These are phyloP conservation scores for Iguana delicatissima DNA, from an alignment of 2,797 vertebrate species.

Conservation along the genomic window DNA sequence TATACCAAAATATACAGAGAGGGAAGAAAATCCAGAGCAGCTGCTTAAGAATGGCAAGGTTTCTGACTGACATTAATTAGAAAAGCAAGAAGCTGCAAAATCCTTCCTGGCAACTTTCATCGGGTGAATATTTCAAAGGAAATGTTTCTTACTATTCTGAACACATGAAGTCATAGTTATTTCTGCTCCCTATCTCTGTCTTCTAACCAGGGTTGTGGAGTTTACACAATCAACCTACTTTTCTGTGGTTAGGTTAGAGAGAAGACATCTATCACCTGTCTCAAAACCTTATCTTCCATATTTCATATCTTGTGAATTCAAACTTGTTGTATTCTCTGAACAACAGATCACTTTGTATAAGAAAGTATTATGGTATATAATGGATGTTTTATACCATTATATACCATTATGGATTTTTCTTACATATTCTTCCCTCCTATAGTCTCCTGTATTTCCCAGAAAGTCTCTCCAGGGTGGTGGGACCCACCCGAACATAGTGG, in stretches of 20 bases:
- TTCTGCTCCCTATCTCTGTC: conserved; percentile 15
- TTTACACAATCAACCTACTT: background rate
- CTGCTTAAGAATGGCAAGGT: background rate
- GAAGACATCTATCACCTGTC: background rate
- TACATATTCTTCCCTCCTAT: background rate
- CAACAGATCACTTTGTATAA: background rate
- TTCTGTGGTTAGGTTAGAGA: background rate
- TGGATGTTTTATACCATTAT: no score
- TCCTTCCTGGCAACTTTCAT: conserved; percentile 44
- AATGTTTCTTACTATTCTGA: background rate
- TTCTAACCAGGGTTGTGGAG: no score
- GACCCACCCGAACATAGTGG: background rate
- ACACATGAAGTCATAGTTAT: background rate
- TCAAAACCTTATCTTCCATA: background rate
- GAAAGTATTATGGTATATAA: no score
- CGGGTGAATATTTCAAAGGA: background rate
- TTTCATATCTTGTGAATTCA: background rate
- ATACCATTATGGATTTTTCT: background rate
- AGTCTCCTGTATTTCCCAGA: background rate
- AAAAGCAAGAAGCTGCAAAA: conserved; percentile 44
- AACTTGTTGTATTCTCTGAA: background rate
- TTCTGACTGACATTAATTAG: conserved; percentile 29
- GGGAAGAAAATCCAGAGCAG: background rate
- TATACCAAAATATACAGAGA: background rate
- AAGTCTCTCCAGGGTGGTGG: background rate